Evolutionary conservation across 2,797 vertebrate genomes (phyloP), one percentile per base, ranked within the genome.

Genomic region (Megalops cyprinoides): DNA sequence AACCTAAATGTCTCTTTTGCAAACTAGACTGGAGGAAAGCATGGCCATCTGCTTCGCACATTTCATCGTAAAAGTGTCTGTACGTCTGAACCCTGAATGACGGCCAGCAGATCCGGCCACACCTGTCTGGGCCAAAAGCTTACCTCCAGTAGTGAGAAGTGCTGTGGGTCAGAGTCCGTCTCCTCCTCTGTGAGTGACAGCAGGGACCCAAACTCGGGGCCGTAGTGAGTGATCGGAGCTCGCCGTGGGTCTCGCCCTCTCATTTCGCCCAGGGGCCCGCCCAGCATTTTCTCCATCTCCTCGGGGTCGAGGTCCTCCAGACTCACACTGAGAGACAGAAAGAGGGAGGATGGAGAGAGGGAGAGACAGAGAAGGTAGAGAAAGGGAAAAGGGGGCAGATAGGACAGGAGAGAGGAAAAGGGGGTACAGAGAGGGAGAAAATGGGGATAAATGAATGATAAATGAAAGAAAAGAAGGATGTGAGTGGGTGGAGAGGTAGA

Each of bases 191-290:
- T 81, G 78, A 91, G 88, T 0, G 88, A 92, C 48, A 93, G 88
- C 84, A 93, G 80, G 0, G 89, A 90, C 81, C 92, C 93, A 91
- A 93, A 76, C 1, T 93, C 91, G 0, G 95, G 92, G 0, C 82
- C 86, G 81, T 92, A 94, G 79, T 87, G 90, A 31, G 90, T 49
- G 14, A 93, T 90, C 31, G 91, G 91, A 28, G 76, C 86, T 31
- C 93, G 74, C 1, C 90, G 86, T 71, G 91, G 90, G 83, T 91
- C 91, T 67, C 78, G 82, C 53, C 77, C 79, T 75, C 28, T 46
- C 23, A 28, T 46, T 4, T 20, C 55, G 55, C 1, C 73, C 81
- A 85, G 80, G 48, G 76, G 82, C 4, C 83, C 86, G 14, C 65
- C 86, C 0, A 58, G 0, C 1, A 89, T 81, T 46, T 37, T 85